phyloP scores from a whole-genome alignment of 2,888 invertebrate species.

The Plebejus melissa region DNA sequence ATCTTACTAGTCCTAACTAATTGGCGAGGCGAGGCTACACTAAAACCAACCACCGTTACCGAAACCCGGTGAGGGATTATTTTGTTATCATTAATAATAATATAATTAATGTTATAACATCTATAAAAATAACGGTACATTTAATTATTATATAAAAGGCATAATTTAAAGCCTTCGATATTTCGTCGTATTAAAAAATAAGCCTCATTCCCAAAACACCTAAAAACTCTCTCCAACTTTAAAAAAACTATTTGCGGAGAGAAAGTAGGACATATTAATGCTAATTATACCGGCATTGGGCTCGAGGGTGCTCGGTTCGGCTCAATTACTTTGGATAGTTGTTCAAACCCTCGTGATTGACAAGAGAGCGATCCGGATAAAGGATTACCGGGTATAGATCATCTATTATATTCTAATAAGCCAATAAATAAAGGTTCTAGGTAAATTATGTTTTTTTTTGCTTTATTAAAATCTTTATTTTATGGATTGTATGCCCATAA shows the following conservation, averaged over 20 bases:
- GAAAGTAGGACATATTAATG: slow-evolving; percentile 23
- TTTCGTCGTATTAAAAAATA: not conserved
- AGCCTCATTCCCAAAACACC: not conserved
- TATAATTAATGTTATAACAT: no score
- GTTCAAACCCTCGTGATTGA: slow-evolving; percentile 25
- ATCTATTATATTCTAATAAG: slow-evolving; percentile 1
- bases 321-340: slow-evolving; percentile 27
- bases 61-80: no score
- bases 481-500: no score
- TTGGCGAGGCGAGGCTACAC: no score
- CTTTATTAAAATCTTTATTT: no score
- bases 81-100: no score
- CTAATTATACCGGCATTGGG: slow-evolving; percentile 6
- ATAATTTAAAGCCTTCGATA: not conserved
- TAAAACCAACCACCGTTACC: no score
- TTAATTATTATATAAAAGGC: no score
- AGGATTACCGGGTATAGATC: slow-evolving; percentile 1
- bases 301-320: slow-evolving; percentile 11
- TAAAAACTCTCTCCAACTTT: not conserved
- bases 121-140: no score
- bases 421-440: not conserved
- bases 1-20: no score
- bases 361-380: slow-evolving; percentile 21
- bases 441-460: not conserved
- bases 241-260: not conserved